These are phyloP conservation scores for Galemys pyrenaicus DNA, from an alignment of 2,113 vertebrate genomes.

Conservation along the genomic window DNA sequence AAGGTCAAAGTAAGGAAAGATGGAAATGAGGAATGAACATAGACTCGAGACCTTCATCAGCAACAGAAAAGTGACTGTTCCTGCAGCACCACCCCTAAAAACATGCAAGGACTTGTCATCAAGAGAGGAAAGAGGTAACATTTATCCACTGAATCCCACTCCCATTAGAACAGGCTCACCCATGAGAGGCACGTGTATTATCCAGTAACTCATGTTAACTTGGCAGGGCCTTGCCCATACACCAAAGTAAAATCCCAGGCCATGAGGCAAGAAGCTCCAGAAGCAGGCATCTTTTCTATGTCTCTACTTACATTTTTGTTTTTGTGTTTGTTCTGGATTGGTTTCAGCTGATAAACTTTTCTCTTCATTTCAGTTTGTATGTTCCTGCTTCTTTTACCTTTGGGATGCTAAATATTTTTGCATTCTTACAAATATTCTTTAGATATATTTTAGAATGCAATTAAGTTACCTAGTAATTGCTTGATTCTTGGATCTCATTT, in stretches of 20 bases:
- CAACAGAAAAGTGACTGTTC: not conserved
- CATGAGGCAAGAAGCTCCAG: not conserved
- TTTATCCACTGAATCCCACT: not conserved
- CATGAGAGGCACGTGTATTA: not conserved
- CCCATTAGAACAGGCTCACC: not conserved
- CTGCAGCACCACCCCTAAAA: not conserved
- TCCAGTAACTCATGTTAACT: not conserved
- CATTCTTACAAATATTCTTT: not conserved
- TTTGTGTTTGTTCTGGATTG: not conserved
- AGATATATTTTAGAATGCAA: not conserved
- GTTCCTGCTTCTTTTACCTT: not conserved
- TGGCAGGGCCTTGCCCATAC: not conserved
- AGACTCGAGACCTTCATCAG: not conserved
- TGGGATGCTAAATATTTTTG: not conserved
- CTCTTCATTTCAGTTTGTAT: not conserved
- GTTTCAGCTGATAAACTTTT: slow-evolving; percentile 1
- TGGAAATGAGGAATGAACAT: not conserved
- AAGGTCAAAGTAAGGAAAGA: not conserved
- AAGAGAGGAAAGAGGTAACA: not conserved
- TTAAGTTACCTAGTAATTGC: slow-evolving; percentile 15
- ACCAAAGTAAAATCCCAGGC: not conserved
- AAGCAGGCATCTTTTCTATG: not conserved
- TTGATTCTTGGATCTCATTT: not conserved
- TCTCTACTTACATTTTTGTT: slow-evolving; percentile 7
- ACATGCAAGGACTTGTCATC: not conserved